Conservation (phyloP, 2,888 invertebrate genomes). For the Oscheius sp. region DNA sequence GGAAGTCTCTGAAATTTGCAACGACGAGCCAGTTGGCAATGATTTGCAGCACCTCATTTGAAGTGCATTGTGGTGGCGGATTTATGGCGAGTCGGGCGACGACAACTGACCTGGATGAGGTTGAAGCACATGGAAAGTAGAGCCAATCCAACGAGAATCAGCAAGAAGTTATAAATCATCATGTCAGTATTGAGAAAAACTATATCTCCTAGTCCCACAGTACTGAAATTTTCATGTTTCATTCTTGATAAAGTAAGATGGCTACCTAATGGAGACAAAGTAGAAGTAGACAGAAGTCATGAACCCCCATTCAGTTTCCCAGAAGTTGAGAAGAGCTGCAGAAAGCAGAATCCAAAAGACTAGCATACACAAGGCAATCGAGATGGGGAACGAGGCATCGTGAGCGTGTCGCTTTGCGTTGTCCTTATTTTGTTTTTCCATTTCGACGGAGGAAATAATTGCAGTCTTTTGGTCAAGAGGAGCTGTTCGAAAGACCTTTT, state of each 20-base stretch:
- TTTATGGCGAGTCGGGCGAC: conserved; percentile 15
- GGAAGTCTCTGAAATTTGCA: conserved; percentile 15
- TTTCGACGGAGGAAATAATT: conserved; percentile 3
- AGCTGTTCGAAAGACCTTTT: conserved; percentile 1
- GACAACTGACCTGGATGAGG: conserved; percentile 50
- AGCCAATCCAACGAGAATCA: conserved; percentile 67
- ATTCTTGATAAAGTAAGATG: background rate
- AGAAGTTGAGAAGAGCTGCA: conserved; percentile 51
- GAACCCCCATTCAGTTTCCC: conserved; percentile 55
- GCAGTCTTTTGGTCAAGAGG: conserved; percentile 4
- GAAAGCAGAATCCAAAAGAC: conserved; percentile 65
- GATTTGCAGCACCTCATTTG: conserved; percentile 23
- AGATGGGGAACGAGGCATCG: conserved; percentile 56
- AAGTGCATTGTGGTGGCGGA: conserved; percentile 22
- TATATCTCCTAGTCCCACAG: conserved; percentile 68
- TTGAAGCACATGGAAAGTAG: conserved; percentile 69
- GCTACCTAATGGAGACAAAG: conserved; percentile 67
- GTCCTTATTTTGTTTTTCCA: conserved; percentile 31
- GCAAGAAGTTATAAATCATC: conserved; percentile 67
- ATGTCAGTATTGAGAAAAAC: conserved; percentile 67
- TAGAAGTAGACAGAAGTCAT: conserved; percentile 67
- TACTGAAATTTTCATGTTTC: conserved; percentile 44
- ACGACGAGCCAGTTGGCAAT: conserved; percentile 22
- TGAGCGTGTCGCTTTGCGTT: conserved; percentile 39
- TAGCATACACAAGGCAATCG: conserved; percentile 64